Evolutionary conservation across 1,140 invertebrate genomes (phyloP), one percentile per base, ranked within the genome.

Genomic region (Ostrea edulis): DNA sequence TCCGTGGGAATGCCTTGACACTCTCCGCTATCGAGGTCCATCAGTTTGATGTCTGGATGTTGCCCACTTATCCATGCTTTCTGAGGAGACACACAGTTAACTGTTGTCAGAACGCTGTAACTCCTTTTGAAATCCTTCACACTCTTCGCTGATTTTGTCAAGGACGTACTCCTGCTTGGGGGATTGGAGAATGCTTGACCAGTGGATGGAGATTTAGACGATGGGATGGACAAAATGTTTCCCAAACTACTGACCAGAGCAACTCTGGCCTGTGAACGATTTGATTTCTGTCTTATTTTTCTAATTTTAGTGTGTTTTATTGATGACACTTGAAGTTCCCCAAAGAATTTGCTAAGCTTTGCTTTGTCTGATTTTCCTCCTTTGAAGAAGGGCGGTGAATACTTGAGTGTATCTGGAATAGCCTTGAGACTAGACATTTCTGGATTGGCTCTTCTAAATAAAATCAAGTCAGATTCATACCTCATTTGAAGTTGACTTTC

Each of bases 41-140:
- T 77, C 22, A 77, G 68, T 29, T 77, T 77, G 35, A 77, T 35
- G 25, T 77, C 25, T 35, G 68, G 25, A 17, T 77, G 68, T 25
- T 77, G 68, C 12, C 68, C 68, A 77, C 68, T 77, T 77, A 77
- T 35, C 68, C 68, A 77, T 25, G 68, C 68, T 12, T 77, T 77
- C 25, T 35, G 22, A 14, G 68, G 25, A 14, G 68, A 77, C 25
- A 77, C 68, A 77, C 68, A 77, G 68, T 77, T 77, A 35, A 77
- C 68, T 0, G 68, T 29, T 35, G 68, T 29, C 25, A 77, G 22
- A 77, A 77, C 68, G 14, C 68, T 29, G 29, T 77, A 77, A 2
- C 68, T 77, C 12, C 68, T 77, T 35, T 77, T 77, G 29, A 77
- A 77, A 25, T 77, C 12, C 25, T 77, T 22, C 22, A 77, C 68